A percentile compares a stretch with the other conserved stretches of the same genome.
These are phyloP conservation scores for Ectemnius lituratus DNA, from an alignment of 2,888 invertebrate species.

Conservation along the genomic window DNA sequence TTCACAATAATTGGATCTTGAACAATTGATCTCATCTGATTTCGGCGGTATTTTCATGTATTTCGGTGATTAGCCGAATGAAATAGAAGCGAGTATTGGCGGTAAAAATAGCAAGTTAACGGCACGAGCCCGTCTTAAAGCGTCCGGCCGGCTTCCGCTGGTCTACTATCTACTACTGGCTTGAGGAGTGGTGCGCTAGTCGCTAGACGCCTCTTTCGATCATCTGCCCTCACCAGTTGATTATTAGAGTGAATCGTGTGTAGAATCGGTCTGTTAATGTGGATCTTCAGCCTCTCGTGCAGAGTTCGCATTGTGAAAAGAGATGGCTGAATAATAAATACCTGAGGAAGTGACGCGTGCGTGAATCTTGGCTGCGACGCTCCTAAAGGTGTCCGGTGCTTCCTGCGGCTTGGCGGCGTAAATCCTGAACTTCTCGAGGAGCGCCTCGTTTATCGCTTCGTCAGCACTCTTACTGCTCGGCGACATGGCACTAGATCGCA, in stretches of 20 bases:
- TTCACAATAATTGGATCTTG: too few relatives aligned
- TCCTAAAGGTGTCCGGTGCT: conserved; percentile 70
- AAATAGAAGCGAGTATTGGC: conserved; percentile 48
- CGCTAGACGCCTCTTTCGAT: background rate
- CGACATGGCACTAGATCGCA: conserved; percentile 67
- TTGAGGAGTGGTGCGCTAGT: conserved; percentile 12
- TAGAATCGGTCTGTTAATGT: too few relatives aligned
- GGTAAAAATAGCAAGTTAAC: conserved; percentile 54
- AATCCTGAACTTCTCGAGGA: conserved; percentile 73
- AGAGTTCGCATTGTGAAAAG: background rate
- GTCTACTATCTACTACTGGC: conserved; percentile 50
- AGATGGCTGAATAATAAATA: conserved; percentile 42
- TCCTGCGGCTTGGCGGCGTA: conserved; percentile 70
- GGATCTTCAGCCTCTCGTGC: background rate
- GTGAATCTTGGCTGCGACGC: conserved; percentile 73
- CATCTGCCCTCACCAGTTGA: too few relatives aligned
- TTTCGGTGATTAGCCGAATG: conserved; percentile 49
- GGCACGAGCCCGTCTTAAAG: conserved; percentile 52
- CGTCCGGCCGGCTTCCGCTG: conserved; percentile 51
- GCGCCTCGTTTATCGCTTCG: conserved; percentile 70
- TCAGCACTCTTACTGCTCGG: conserved; percentile 68
- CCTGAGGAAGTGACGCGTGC: conserved; percentile 75
- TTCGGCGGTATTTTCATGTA: too few relatives aligned
- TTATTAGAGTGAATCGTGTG: too few relatives aligned
- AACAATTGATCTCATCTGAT: too few relatives aligned